Percentiles rank a stretch among this genome's conserved stretches.
Conservation (phyloP, 2,888 invertebrate species). For the Eupsilia transversa region DNA sequence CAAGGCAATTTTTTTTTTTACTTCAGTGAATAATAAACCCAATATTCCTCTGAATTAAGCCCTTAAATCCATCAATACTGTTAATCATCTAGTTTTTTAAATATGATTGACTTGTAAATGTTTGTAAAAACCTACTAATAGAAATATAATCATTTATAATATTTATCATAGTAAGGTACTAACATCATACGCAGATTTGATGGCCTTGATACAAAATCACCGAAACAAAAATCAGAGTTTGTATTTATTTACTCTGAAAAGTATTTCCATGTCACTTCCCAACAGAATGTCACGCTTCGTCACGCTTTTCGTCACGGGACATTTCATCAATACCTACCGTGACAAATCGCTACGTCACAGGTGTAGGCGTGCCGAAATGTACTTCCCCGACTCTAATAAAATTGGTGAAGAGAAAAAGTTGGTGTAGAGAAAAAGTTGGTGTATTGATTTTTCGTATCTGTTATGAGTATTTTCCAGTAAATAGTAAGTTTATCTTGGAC, state of each 20-base stretch:
- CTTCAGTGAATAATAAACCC: no score
- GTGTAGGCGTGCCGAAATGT: constrained; percentile 8
- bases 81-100: no score
- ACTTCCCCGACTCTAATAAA: constrained; percentile 17
- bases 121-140: neutral
- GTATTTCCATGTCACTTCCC: constrained; percentile 47
- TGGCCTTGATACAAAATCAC: constrained; percentile 17
- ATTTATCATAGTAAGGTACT: neutral
- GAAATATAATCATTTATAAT: neutral
- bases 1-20: no score
- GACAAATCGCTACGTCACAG: constrained; percentile 38
- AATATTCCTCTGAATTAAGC: no score
- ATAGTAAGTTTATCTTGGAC: neutral
- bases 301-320: constrained; percentile 38
- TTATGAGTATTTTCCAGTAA: neutral
- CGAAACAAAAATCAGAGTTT: neutral
- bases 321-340: constrained; percentile 50
- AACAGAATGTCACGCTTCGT: constrained; percentile 33
- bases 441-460: constrained; percentile 6
- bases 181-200: neutral
- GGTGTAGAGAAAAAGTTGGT: neutral
- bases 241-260: constrained; percentile 14
- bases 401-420: neutral
- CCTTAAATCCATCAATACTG: no score
- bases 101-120: no score